These are phyloP conservation scores for Microplitis manilae DNA, from an alignment of 2,888 invertebrate species.

Conservation along the genomic window DNA sequence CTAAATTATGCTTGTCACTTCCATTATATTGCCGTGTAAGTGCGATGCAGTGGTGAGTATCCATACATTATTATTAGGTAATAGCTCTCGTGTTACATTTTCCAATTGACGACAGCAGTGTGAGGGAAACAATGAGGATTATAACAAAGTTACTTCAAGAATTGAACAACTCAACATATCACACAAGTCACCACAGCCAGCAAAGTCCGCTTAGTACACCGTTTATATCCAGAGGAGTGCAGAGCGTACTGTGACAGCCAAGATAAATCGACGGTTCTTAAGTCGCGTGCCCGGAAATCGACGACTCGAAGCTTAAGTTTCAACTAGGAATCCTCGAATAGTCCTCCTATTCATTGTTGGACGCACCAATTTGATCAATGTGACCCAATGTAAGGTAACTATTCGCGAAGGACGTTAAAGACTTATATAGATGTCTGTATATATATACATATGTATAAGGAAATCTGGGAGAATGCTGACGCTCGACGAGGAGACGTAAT, in stretches of 20 bases:
- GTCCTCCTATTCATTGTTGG: slow-evolving; percentile 64
- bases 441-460: too few species aligned
- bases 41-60: slow-evolving; percentile 50
- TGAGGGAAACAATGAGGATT: too few species aligned
- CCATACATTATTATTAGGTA: slow-evolving; percentile 49
- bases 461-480: slow-evolving; percentile 10
- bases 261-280: slow-evolving; percentile 50
- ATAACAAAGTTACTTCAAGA: too few species aligned
- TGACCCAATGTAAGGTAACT: slow-evolving; percentile 43
- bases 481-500: slow-evolving; percentile 4
- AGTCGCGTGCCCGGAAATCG: slow-evolving; percentile 45
- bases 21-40: slow-evolving; percentile 57
- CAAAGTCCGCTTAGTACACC: too few species aligned
- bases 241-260: slow-evolving; percentile 39
- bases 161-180: too few species aligned
- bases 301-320: slow-evolving; percentile 49
- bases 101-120: background rate
- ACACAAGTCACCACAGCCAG: too few species aligned
- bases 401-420: slow-evolving; percentile 18
- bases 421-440: too few species aligned
- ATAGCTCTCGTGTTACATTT: slow-evolving; percentile 28
- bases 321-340: slow-evolving; percentile 55
- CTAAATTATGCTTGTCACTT: slow-evolving; percentile 68
- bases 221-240: background rate
- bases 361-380: slow-evolving; percentile 63